Conservation (phyloP, 2,797 vertebrate species). For the Tiaroga cobitis region DNA sequence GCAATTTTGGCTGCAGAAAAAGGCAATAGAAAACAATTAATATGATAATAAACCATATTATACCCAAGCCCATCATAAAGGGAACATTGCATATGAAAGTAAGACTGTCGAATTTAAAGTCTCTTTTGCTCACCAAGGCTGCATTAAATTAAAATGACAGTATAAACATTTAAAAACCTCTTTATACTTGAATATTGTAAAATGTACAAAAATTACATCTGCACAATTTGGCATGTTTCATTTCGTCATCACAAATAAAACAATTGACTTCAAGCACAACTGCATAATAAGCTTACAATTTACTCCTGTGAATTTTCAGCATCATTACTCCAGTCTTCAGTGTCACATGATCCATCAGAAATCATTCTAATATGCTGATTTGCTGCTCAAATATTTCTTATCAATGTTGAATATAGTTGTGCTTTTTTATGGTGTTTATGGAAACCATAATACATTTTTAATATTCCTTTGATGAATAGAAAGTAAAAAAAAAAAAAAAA, state of each 20-base stretch:
- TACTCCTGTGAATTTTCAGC: background rate
- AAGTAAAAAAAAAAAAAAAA: background rate
- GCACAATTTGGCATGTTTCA: too few relatives aligned
- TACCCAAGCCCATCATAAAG: background rate
- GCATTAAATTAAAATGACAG: background rate
- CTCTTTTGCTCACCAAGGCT: background rate
- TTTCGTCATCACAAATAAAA: too few relatives aligned
- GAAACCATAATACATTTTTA: background rate
- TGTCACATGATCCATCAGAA: background rate
- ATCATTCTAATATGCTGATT: background rate
- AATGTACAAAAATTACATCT: background rate
- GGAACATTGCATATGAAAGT: background rate
- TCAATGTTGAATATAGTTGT: background rate
- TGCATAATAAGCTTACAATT: too few relatives aligned
- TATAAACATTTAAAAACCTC: background rate
- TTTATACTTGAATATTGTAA: background rate
- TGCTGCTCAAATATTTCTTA: background rate
- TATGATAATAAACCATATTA: background rate
- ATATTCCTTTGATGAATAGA: background rate
- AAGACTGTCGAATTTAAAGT: background rate
- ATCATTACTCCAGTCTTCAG: background rate
- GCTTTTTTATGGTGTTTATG: background rate
- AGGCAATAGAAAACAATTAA: constrained; percentile 37
- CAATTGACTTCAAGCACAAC: too few relatives aligned
- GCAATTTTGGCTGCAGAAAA: constrained; percentile 91